Evolutionary conservation across 1,140 invertebrate genomes (phyloP), one percentile per base, ranked within the genome.

Genomic region (Zaprionus lachaisei): DNA sequence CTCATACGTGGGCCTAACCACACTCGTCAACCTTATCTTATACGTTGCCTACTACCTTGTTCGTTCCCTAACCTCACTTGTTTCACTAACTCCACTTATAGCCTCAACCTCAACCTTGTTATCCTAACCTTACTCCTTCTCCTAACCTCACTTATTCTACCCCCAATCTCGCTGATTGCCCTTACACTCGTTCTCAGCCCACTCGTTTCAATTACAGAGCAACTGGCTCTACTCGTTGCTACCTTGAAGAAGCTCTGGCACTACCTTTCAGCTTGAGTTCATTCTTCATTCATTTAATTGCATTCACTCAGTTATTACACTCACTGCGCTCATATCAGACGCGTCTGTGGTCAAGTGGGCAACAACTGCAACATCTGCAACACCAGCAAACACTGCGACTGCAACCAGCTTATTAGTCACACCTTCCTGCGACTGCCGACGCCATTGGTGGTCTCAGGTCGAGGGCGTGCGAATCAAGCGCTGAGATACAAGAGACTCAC

Each of bases 361-460:
- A 47, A n/a, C 38, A n/a, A 41, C 2, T 20, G 28, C 28, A 57
- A 11, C 44, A 49, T 2, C 17, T 5, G 17, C 56, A 49, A 17
- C 58, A 26, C 5, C 7, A 2, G 31, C 44, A 63, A 49, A n/a
- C 5, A 28, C 28, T 22, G 34, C 61, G 5, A 51, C 7, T 22
- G 61, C 61, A 51, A 58, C 5, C 58, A 64, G 31, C 63, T 65
- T 57, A 77, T 72, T 71, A 80, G 74, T 77, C 75, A 74, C 75
- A 73, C 75, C 75, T 77, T 51, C 41, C 22, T 58, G 58, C 58
- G 56, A 73, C 64, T 66, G 26, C 66, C 56, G 12, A 66, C 77
- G 64, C 77, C 77, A 77, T 80, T 80, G 77, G 77, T 80, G 77
- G 77, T 80, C 77, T 11, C 20, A 17, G 41, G n/a, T 38, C 49